phyloP scores from a whole-genome alignment of 35 echinoderm and acorn worm species.

The Anneissia japonica region DNA sequence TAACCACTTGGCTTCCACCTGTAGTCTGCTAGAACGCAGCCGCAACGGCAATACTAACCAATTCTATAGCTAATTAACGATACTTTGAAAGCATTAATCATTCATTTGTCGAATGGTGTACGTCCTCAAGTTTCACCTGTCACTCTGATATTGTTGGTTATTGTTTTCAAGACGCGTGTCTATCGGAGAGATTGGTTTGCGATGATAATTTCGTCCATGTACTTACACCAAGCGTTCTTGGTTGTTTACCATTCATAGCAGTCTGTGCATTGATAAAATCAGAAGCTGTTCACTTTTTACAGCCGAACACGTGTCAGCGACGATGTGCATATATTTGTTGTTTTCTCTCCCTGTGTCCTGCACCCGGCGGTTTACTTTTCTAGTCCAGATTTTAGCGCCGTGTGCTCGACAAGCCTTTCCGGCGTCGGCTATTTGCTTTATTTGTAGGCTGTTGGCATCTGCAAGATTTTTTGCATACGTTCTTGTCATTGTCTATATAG shows the following conservation, averaged over 20 bases:
- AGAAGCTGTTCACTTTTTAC: background rate
- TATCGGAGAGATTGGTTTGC: background rate
- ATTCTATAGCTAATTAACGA: slow-evolving; percentile 19
- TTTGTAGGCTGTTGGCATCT: background rate
- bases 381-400: background rate
- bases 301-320: background rate
- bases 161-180: slow-evolving; percentile 18
- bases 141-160: slow-evolving; percentile 6
- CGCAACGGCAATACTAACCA: slow-evolving; percentile 1
- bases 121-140: slow-evolving; percentile 17
- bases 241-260: slow-evolving; percentile 18
- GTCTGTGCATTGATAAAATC: slow-evolving; percentile 7
- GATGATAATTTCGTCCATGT: slow-evolving; percentile 23
- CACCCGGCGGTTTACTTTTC: background rate
- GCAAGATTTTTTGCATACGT: slow-evolving; percentile 2
- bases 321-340: slow-evolving; percentile 5
- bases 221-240: background rate
- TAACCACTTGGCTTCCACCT: background rate
- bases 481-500: background rate
- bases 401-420: background rate
- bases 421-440: background rate
- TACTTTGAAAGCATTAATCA: slow-evolving; percentile 28
- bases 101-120: slow-evolving; percentile 15
- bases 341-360: background rate
- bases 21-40: background rate